Conservation (phyloP, 2,888 invertebrate species). For the Euproctis similis region DNA sequence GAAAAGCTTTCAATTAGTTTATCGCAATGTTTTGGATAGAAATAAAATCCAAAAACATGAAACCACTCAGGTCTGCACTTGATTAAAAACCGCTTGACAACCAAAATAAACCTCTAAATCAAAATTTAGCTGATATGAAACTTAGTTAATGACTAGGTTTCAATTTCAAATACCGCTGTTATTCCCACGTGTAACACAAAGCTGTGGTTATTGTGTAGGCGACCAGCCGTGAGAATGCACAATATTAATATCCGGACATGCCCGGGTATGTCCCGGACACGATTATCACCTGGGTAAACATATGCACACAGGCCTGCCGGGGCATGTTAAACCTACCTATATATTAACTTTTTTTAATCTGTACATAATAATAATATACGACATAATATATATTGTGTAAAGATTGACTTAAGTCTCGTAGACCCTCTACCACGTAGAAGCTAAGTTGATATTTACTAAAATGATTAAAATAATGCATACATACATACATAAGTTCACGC, state of each 20-base stretch:
- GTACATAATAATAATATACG: no score
- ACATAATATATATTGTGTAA: no score
- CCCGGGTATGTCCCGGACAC: slow-evolving; percentile 5
- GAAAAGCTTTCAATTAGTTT: no score
- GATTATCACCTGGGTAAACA: slow-evolving; percentile 8
- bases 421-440: no score
- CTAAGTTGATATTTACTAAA: no score
- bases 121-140: no score
- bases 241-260: slow-evolving; percentile 13
- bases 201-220: slow-evolving; percentile 8
- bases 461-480: no score
- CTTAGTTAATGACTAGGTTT: slow-evolving; percentile 5
- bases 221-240: slow-evolving; percentile 10
- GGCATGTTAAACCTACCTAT: neutral
- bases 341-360: no score
- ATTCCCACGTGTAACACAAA: slow-evolving; percentile 4
- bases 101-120: neutral
- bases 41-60: no score
- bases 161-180: slow-evolving; percentile 8
- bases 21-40: no score
- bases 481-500: no score
- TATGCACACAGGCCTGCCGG: slow-evolving; percentile 2
- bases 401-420: no score
- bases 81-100: neutral
- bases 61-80: neutral